These are phyloP conservation scores for Mola mola DNA, from an alignment of 2,113 vertebrate species.

Conservation along the genomic window DNA sequence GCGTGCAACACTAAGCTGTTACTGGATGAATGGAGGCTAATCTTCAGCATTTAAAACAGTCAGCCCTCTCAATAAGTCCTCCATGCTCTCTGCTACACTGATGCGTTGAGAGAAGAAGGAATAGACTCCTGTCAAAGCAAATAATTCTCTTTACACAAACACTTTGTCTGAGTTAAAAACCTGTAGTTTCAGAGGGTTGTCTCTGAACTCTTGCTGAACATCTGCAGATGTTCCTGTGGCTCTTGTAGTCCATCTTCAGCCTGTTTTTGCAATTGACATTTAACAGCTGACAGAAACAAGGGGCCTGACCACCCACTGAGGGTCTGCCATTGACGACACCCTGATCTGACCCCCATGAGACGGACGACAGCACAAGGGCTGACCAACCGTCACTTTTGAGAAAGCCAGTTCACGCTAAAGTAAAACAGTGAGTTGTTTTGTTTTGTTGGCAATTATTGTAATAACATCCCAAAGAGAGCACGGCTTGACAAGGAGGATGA, in stretches of 20 bases:
- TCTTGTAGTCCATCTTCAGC: background rate
- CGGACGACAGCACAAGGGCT: slow-evolving; percentile 8
- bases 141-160: background rate
- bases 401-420: slow-evolving; percentile 34
- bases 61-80: slow-evolving; percentile 27
- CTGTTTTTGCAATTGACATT: background rate
- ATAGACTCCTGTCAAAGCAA: background rate
- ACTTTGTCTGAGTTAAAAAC: too few species aligned
- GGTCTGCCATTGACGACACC: slow-evolving; percentile 9
- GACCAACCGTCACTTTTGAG: slow-evolving; percentile 11
- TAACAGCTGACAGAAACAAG: slow-evolving; percentile 10
- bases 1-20: slow-evolving; percentile 33
- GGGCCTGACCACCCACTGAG: slow-evolving; percentile 52
- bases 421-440: slow-evolving; percentile 20
- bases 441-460: too few species aligned
- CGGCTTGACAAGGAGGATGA: too few species aligned
- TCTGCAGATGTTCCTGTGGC: background rate
- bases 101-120: slow-evolving; percentile 4
- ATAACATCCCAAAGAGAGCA: too few species aligned
- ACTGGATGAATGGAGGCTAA: slow-evolving; percentile 58
- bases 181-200: background rate
- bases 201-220: background rate
- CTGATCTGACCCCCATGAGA: slow-evolving; percentile 29
- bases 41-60: slow-evolving; percentile 45
- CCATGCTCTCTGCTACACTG: slow-evolving; percentile 1